Evolutionary conservation across 2,797 vertebrate genomes (phyloP).

Genomic region (Takifugu rubripes): DNA sequence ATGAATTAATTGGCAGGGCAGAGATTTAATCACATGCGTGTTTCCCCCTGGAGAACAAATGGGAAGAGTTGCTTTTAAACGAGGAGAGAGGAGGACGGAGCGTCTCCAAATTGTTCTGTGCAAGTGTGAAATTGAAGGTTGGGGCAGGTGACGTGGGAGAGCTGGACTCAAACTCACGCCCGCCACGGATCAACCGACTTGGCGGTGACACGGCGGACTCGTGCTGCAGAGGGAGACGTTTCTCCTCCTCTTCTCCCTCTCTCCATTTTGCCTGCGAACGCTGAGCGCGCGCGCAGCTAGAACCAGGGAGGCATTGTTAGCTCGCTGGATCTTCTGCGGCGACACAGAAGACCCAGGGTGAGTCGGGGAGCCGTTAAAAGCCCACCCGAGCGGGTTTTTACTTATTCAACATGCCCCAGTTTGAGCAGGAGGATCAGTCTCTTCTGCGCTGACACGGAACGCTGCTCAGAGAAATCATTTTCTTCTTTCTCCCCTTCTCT

Average conservation of each 20-base stretch:
- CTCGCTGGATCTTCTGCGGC: constrained; percentile 31
- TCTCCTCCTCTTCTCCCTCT: constrained; percentile 2
- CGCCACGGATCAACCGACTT: not conserved
- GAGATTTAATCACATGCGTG: constrained; percentile 72
- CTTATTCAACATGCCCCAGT: constrained; percentile 77
- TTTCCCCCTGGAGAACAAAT: constrained; percentile 58
- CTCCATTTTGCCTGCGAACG: too few relatives aligned
- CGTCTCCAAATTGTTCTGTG: constrained; percentile 47
- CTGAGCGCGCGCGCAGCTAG: too few relatives aligned
- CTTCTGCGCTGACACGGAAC: constrained; percentile 43
- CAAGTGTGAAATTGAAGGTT: constrained; percentile 39
- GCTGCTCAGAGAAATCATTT: constrained; percentile 38
- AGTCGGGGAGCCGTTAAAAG: constrained; percentile 67
- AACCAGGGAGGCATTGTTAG: constrained; percentile 4
- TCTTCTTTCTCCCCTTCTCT: constrained; percentile 39
- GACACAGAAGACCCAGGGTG: constrained; percentile 33
- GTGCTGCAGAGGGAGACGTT: too few relatives aligned
- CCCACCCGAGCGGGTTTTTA: constrained; percentile 73
- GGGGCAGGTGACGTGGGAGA: constrained; percentile 37
- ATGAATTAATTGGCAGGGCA: constrained; percentile 73
- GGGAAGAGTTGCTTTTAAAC: constrained; percentile 65
- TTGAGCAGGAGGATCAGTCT: constrained; percentile 61
- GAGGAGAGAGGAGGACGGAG: constrained; percentile 42
- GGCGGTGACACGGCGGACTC: too few relatives aligned
- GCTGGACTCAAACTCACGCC: constrained; percentile 7